A percentile compares a stretch with the other conserved stretches of the same genome.
These are phyloP conservation scores for Sprattus sprattus DNA, from an alignment of 2,113 vertebrate species.

Conservation along the genomic window DNA sequence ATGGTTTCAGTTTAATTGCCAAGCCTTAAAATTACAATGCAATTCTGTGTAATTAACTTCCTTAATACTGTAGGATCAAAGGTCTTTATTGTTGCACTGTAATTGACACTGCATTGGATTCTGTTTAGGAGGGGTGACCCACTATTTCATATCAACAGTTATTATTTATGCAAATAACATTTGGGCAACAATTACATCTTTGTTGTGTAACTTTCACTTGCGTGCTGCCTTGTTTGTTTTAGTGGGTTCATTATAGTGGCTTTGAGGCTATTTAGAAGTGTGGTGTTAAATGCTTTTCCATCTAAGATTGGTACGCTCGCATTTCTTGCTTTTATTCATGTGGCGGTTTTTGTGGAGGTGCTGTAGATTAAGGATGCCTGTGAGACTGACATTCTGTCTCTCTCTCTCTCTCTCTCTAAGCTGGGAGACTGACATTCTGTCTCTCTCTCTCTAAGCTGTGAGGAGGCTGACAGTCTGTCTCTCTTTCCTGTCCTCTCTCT, in stretches of 20 bases:
- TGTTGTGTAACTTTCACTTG: not conserved
- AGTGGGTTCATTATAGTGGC: constrained; percentile 1
- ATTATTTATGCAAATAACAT: not conserved
- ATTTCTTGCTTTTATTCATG: not conserved
- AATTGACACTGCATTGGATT: not conserved
- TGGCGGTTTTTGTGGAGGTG: not conserved
- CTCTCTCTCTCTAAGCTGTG: too few relatives aligned
- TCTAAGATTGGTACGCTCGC: constrained; percentile 2
- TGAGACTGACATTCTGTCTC: not conserved
- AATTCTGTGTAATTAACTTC: not conserved
- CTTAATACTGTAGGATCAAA: not conserved
- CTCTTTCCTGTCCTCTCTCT: too few relatives aligned
- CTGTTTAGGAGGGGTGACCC: not conserved
- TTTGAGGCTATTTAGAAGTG: constrained; percentile 27
- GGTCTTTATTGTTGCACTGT: not conserved
- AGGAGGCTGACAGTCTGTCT: too few relatives aligned
- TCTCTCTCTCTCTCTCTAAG: not conserved
- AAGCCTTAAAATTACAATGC: not conserved
- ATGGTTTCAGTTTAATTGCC: not conserved
- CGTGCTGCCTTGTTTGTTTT: not conserved
- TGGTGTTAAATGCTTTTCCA: not conserved
- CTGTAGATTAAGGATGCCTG: not conserved
- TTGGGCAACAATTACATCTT: not conserved
- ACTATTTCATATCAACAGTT: not conserved
- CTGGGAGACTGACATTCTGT: too few relatives aligned